Conservation (phyloP, 92 coral and sea anemone species). For the Ricordea florida region DNA sequence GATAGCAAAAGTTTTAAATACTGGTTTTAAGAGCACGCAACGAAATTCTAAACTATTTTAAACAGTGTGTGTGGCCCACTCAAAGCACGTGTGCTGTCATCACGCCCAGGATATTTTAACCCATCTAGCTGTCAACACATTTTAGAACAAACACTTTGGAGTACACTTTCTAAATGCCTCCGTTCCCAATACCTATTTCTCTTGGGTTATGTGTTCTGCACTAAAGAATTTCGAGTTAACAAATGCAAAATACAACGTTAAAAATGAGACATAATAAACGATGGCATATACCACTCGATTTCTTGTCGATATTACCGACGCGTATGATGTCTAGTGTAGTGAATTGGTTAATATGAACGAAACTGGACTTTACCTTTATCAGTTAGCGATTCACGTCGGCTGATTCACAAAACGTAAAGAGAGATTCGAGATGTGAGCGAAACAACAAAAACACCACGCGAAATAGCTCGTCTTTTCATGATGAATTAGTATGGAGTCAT, state of each 20-base stretch:
- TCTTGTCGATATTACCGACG: constrained; percentile 10
- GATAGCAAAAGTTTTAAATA: background rate
- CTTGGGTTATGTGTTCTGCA: constrained; percentile 20
- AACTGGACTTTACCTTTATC: constrained; percentile 25
- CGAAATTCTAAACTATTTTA: constrained; percentile 18
- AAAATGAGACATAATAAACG: too few relatives aligned
- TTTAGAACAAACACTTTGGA: constrained; percentile 69
- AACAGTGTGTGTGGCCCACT: constrained; percentile 30
- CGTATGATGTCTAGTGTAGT: background rate
- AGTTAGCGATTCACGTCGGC: constrained; percentile 2
- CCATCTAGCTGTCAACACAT: constrained; percentile 84
- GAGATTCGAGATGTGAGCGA: background rate
- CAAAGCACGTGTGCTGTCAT: constrained; percentile 51
- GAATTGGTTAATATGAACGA: constrained; percentile 1
- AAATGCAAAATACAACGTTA: too few relatives aligned
- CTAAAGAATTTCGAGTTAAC: too few relatives aligned
- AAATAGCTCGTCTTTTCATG: constrained; percentile 6
- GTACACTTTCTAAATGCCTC: constrained; percentile 74
- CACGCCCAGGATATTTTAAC: constrained; percentile 76
- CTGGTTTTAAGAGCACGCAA: background rate
- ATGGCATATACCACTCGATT: too few relatives aligned
- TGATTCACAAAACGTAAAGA: background rate
- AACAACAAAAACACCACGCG: background rate
- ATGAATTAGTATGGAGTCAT: constrained; percentile 70
- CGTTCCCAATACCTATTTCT: constrained; percentile 44